Evolutionary conservation across 1,140 invertebrate species (phyloP).

Genomic region (Elysia chlorotica): DNA sequence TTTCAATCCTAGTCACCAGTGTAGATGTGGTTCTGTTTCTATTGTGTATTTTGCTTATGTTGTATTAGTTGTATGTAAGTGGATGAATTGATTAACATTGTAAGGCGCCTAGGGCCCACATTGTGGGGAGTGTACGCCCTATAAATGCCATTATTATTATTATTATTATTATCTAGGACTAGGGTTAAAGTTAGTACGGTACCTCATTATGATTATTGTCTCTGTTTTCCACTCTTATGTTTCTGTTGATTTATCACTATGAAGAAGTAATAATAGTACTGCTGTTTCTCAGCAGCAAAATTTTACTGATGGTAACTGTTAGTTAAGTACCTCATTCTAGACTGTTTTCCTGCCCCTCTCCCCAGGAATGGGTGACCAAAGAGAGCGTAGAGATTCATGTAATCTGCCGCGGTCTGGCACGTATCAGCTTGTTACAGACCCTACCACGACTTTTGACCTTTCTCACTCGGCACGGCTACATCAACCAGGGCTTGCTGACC

Average conservation of each 20-base stretch:
- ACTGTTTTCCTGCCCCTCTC: slow-evolving; percentile 2
- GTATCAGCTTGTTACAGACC: slow-evolving; percentile 56
- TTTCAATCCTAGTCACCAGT: too few species aligned
- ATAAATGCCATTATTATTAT: too few species aligned
- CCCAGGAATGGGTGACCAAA: slow-evolving; percentile 62
- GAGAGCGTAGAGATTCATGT: slow-evolving; percentile 54
- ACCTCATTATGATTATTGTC: neutral
- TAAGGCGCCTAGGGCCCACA: too few species aligned
- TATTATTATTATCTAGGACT: too few species aligned
- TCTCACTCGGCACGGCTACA: slow-evolving; percentile 58
- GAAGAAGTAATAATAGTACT: neutral
- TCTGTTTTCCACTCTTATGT: neutral
- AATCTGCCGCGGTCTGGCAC: slow-evolving; percentile 62
- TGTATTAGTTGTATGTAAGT: too few species aligned
- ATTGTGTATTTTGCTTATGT: too few species aligned
- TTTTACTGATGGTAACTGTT: neutral
- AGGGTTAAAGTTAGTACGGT: neutral
- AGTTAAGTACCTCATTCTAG: neutral
- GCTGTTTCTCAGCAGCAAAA: too few species aligned
- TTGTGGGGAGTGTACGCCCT: too few species aligned
- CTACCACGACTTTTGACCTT: slow-evolving; percentile 57
- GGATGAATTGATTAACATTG: too few species aligned
- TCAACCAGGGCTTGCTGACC: slow-evolving; percentile 62
- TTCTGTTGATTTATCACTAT: neutral
- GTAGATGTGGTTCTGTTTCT: too few species aligned